Percentiles rank a stretch among this genome's conserved stretches.
Evolutionary conservation across 2,113 vertebrate genomes (phyloP).

Genomic region (Cynocephalus volans): DNA sequence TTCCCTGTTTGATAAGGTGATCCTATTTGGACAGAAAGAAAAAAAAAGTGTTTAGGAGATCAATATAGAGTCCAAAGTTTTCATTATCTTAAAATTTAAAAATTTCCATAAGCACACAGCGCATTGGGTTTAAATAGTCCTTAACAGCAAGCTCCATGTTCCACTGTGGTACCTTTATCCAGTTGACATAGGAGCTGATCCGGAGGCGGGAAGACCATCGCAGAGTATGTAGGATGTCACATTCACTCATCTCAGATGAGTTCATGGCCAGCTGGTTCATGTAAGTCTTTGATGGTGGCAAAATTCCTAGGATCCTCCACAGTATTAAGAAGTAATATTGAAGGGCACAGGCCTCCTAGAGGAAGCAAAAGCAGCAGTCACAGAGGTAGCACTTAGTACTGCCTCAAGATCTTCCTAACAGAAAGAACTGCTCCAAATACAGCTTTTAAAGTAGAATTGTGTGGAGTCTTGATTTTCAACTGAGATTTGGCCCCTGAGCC

Average conservation of each 20-base stretch:
- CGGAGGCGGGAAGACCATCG: slow-evolving; percentile 98
- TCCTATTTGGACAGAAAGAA: slow-evolving; percentile 89
- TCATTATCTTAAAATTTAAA: not conserved
- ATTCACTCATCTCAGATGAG: slow-evolving; percentile 94
- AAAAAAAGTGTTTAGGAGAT: not conserved
- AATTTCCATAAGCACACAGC: not conserved
- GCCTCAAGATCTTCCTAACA: not conserved
- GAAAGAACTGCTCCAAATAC: not conserved
- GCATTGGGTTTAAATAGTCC: not conserved
- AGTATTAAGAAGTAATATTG: slow-evolving; percentile 98
- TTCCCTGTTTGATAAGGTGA: slow-evolving; percentile 96
- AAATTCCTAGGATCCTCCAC: slow-evolving; percentile 96
- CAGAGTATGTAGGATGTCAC: slow-evolving; percentile 96
- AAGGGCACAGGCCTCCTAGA: slow-evolving; percentile 97
- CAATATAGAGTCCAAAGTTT: not conserved
- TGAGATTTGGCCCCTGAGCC: not conserved
- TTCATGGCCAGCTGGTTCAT: slow-evolving; percentile 95
- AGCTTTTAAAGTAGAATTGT: not conserved
- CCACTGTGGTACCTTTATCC: slow-evolving; percentile 94
- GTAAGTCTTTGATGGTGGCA: slow-evolving; percentile 96
- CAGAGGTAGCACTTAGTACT: not conserved
- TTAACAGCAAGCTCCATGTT: not conserved
- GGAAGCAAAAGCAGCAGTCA: not conserved
- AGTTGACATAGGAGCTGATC: slow-evolving; percentile 93
- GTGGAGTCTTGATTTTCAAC: not conserved